Percentiles rank a stretch among this genome's conserved stretches.
Evolutionary conservation across 2,888 invertebrate species (phyloP).

Genomic region (Parnassius smintheus): DNA sequence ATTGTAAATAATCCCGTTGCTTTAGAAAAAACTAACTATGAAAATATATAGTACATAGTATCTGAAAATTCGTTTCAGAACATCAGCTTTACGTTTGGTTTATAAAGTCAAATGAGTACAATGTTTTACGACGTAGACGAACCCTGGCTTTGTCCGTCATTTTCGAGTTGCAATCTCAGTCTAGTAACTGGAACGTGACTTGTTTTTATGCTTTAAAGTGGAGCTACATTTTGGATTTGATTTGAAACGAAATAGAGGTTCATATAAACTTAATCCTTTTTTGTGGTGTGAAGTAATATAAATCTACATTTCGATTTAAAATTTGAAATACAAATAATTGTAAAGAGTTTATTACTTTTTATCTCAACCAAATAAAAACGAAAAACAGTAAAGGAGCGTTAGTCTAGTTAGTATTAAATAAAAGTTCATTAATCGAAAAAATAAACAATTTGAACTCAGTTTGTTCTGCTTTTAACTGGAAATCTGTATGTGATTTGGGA

Average conservation of each 20-base stretch:
- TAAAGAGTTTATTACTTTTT: too few relatives aligned
- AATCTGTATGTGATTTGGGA: not conserved
- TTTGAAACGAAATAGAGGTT: constrained; percentile 10
- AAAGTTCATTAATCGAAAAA: too few relatives aligned
- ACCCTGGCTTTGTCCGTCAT: constrained; percentile 15
- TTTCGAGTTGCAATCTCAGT: constrained; percentile 21
- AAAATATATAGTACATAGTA: not conserved
- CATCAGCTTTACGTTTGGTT: constrained; percentile 16
- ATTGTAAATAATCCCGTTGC: too few relatives aligned
- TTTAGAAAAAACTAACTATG: not conserved
- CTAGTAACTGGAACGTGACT: constrained; percentile 21
- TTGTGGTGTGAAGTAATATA: constrained; percentile 5
- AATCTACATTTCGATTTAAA: constrained; percentile 4
- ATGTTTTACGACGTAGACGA: constrained; percentile 26
- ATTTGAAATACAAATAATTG: not conserved
- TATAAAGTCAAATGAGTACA: constrained; percentile 22
- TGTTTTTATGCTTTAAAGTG: constrained; percentile 14
- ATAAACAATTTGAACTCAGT: not conserved
- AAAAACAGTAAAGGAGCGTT: too few relatives aligned
- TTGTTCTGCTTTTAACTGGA: not conserved
- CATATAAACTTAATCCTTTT: constrained; percentile 10
- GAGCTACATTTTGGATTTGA: constrained; percentile 16
- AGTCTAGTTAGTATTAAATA: too few relatives aligned
- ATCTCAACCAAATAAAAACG: too few relatives aligned
- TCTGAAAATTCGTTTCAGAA: constrained; percentile 5